Conservation (phyloP, 1,140 invertebrate genomes). For the Papilio dardanus region DNA sequence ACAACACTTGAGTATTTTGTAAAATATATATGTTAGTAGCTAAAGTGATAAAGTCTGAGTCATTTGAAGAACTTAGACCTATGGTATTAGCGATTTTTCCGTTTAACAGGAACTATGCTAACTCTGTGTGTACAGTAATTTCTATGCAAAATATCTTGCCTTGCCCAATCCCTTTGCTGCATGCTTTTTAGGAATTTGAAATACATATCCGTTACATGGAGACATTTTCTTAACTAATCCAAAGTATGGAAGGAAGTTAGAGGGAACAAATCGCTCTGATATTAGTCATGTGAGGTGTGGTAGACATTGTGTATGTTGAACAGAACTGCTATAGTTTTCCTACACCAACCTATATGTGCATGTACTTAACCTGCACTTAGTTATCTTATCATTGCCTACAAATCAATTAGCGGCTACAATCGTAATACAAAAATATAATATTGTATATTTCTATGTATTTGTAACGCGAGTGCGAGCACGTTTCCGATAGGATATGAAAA, state of each 20-base stretch:
- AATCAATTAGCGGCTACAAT: constrained; percentile 13
- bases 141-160: neutral
- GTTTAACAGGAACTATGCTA: too few species aligned
- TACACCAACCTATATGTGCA: neutral
- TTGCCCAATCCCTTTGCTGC: neutral
- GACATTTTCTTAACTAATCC: too few species aligned
- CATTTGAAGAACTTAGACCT: too few species aligned
- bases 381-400: neutral
- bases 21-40: too few species aligned
- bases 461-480: neutral
- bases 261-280: too few species aligned
- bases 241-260: too few species aligned
- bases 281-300: too few species aligned
- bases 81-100: too few species aligned
- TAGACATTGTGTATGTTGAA: neutral
- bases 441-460: neutral
- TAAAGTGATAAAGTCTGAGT: too few species aligned
- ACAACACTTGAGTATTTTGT: too few species aligned
- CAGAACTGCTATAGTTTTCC: neutral
- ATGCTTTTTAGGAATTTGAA: neutral
- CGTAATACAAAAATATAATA: neutral
- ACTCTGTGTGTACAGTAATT: too few species aligned
- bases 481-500: neutral
- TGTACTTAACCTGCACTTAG: neutral
- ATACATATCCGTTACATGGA: neutral